These are phyloP conservation scores for Drosophila mulleri DNA, from an alignment of 2,888 invertebrate species.

Conservation along the genomic window DNA sequence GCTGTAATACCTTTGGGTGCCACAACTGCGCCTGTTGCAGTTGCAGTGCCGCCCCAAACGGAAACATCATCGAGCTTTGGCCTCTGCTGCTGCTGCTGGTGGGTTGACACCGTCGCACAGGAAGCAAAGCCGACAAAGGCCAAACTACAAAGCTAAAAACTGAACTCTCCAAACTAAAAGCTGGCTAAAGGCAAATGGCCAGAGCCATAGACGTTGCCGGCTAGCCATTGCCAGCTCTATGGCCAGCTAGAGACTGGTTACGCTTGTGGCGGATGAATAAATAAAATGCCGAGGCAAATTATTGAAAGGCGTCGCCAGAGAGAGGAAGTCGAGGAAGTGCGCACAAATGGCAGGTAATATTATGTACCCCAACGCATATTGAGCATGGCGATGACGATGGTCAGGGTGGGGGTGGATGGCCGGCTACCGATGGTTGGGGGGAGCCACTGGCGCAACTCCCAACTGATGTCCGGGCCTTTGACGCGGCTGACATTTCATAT, in stretches of 20 bases:
- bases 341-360: constrained; percentile 58
- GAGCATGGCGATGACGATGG: neutral
- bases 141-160: constrained; percentile 35
- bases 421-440: no score
- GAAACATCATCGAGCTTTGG: constrained; percentile 9
- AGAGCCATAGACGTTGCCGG: constrained; percentile 4
- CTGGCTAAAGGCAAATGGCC: constrained; percentile 4
- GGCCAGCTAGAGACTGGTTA: constrained; percentile 49
- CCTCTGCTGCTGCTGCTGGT: constrained; percentile 1
- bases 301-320: constrained; percentile 46
- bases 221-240: constrained; percentile 20
- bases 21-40: neutral
- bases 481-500: constrained; percentile 65
- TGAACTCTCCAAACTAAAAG: constrained; percentile 13
- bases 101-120: constrained; percentile 38
- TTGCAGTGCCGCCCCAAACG: constrained; percentile 4
- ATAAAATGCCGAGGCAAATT: constrained; percentile 58
- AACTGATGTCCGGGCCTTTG: constrained; percentile 20
- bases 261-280: constrained; percentile 55
- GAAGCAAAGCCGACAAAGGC: constrained; percentile 62
- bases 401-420: neutral
- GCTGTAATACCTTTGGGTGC: neutral
- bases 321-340: constrained; percentile 64
- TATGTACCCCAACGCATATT: constrained; percentile 49
- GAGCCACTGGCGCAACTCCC: constrained; percentile 1